Base-by-base conservation (phyloP, 2,888 invertebrate species). In the Phorcus lineatus region DNA sequence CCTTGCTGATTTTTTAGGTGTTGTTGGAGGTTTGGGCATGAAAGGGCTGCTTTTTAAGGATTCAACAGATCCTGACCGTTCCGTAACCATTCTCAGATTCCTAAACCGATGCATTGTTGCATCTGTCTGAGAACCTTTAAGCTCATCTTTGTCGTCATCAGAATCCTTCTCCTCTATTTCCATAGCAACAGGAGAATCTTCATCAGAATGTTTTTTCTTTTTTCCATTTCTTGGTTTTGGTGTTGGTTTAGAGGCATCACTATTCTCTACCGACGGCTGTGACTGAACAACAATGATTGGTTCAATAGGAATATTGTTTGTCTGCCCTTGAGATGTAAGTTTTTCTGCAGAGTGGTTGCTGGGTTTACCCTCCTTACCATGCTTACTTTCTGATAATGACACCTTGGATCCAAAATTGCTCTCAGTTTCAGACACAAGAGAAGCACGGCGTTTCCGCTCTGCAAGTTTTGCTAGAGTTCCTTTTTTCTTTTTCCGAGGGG, bases 21-120 rank as follows among this genome's bases (percentile, higher is more conserved):
- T 90, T 7, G 86, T 80, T 22, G 91, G 91, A 1, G 91, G 91
- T 82, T 89, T 90, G 9, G 90, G 91, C 11, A 86, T 74, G 87
- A 90, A 90, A 4, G 86, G 85, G 62, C 85, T 86, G 79, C 89
- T 88, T 81, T 85, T 88, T 55, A 89, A 70, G n/a, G 88, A 87
- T 78, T 89, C 89, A 28, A 87, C 82, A 40, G 87, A 87, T 36
- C 85, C 84, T 22, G 84, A 80, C 47, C 86, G 81, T 55, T 88
- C 88, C 57, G 86, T 84, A n/a, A 85, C 86, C 87, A 89, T 86
- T 80, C 87, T 87, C 57, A 90, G 81, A 54, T 88, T 87, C 67
- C 88, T 82, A 40, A 88, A 87, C 22, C 87, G 83, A 75, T 88
- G 85, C n/a, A 88, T 84, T 28, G 88, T 88, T 36, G 87, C 85